Evolutionary conservation across 2,113 vertebrate species (phyloP).

Genomic region (Carassius auratus): DNA sequence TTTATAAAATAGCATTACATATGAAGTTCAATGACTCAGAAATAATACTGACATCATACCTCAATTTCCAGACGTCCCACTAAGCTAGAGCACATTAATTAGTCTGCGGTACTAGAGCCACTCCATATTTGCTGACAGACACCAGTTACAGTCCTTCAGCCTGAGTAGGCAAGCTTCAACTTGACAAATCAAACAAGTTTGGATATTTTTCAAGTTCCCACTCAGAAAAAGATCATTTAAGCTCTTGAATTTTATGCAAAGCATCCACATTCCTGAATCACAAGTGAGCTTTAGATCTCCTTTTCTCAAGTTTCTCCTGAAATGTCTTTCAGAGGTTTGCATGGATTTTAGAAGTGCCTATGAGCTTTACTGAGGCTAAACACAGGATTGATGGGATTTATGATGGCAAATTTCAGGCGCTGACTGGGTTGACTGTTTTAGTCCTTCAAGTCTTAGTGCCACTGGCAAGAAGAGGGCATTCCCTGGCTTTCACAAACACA

Average conservation of each 20-base stretch:
- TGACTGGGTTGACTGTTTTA: background rate
- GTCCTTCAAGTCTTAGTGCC: slow-evolving; percentile 33
- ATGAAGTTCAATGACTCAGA: background rate
- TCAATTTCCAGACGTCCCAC: slow-evolving; percentile 12
- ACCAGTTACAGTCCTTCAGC: slow-evolving; percentile 12
- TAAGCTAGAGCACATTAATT: background rate
- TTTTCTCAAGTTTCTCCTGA: slow-evolving; percentile 7
- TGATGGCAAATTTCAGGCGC: background rate
- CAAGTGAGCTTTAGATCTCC: background rate
- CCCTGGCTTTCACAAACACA: slow-evolving; percentile 10
- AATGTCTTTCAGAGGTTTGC: background rate
- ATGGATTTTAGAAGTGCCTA: background rate
- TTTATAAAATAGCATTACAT: background rate
- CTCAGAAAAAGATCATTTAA: background rate
- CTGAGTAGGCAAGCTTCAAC: background rate
- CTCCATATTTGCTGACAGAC: slow-evolving; percentile 7
- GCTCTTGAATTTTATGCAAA: slow-evolving; percentile 1
- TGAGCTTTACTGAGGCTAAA: background rate
- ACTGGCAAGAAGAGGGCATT: slow-evolving; percentile 30
- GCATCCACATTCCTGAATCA: slow-evolving; percentile 12
- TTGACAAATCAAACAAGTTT: slow-evolving; percentile 14
- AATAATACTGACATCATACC: slow-evolving; percentile 28
- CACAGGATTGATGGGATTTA: background rate
- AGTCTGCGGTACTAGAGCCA: background rate
- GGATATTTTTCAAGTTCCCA: background rate